phyloP scores from a whole-genome alignment of 2,888 invertebrate species.

The Chloroclystis v-ata region DNA sequence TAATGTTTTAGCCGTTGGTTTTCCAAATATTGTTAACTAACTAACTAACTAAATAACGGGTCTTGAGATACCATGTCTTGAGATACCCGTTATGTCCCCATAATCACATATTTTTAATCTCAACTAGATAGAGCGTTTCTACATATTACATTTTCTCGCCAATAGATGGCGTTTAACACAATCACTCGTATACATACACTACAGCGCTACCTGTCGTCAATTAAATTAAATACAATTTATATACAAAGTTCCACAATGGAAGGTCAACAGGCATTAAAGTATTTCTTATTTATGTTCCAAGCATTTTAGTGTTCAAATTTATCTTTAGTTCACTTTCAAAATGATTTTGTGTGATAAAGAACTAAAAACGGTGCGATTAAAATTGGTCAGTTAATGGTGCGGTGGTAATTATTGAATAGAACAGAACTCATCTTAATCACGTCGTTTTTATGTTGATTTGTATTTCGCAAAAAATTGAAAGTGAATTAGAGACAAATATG shows the following conservation, averaged over 20 bases:
- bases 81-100: too few species aligned
- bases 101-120: slow-evolving; percentile 19
- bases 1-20: too few species aligned
- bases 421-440: not conserved
- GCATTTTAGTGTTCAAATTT: slow-evolving; percentile 23
- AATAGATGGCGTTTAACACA: slow-evolving; percentile 33
- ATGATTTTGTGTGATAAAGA: not conserved
- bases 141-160: slow-evolving; percentile 23
- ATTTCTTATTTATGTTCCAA: slow-evolving; percentile 21
- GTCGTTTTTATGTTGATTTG: not conserved
- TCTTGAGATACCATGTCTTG: too few species aligned
- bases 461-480: slow-evolving; percentile 5
- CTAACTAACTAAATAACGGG: too few species aligned
- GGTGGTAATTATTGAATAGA: too few species aligned
- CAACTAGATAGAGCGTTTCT: slow-evolving; percentile 25
- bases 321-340: slow-evolving; percentile 20
- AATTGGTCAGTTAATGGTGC: too few species aligned
- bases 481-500: slow-evolving; percentile 20
- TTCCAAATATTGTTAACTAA: too few species aligned
- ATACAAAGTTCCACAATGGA: slow-evolving; percentile 30
- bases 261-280: slow-evolving; percentile 27
- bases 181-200: slow-evolving; percentile 34
- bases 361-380: slow-evolving; percentile 3
- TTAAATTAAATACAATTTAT: slow-evolving; percentile 30
- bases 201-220: slow-evolving; percentile 32